A percentile compares a stretch with the other conserved stretches of the same genome.
Evolutionary conservation across 2,797 vertebrate genomes (phyloP).

Genomic region (Enteromius treurensis): DNA sequence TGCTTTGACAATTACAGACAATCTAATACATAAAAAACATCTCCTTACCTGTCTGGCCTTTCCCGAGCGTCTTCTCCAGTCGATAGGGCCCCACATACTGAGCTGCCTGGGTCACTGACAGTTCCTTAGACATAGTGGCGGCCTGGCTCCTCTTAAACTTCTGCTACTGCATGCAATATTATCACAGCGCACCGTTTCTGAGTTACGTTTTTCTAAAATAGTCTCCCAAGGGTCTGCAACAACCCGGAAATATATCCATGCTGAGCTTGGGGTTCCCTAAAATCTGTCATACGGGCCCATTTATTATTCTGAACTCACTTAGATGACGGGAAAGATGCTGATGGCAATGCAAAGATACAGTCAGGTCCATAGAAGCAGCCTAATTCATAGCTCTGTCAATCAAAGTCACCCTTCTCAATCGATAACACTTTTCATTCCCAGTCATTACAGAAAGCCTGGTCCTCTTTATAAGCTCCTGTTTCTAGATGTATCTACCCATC

Average conservation of each 20-base stretch:
- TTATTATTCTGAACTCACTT: background rate
- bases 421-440: constrained; percentile 11
- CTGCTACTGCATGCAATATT: constrained; percentile 60
- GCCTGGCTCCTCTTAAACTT: constrained; percentile 51
- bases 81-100: constrained; percentile 94
- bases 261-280: background rate
- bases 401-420: constrained; percentile 20
- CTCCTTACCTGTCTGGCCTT: constrained; percentile 90
- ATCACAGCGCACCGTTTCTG: constrained; percentile 43
- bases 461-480: background rate
- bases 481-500: constrained; percentile 33
- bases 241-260: constrained; percentile 43
- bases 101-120: constrained; percentile 84
- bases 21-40: background rate
- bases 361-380: constrained; percentile 4
- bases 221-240: constrained; percentile 40
- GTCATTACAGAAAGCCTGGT: constrained; percentile 28
- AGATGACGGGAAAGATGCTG: background rate
- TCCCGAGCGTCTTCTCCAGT: constrained; percentile 92
- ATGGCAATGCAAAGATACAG: constrained; percentile 5
- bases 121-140: constrained; percentile 86
- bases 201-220: constrained; percentile 10
- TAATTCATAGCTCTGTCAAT: constrained; percentile 14
- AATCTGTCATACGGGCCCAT: background rate
- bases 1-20: background rate